Evolutionary conservation across 2,113 vertebrate species (phyloP), one percentile per base, ranked within the genome.

Genomic region (Cyprinodon tularosa): DNA sequence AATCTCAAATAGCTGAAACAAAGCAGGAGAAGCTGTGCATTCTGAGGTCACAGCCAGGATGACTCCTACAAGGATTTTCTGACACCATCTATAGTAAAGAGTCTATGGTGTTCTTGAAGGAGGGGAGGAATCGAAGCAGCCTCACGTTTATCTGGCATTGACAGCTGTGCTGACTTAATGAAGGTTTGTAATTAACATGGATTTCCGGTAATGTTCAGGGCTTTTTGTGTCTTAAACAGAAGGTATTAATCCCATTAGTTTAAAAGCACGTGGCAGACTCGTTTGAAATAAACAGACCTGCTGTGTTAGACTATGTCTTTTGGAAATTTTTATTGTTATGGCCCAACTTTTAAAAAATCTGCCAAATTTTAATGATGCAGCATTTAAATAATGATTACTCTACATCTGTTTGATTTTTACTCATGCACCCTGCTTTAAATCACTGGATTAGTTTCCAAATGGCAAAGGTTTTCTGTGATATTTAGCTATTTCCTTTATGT

Each of bases 161-260:
- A 94, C 96, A 96, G 94, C 94, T 96, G 94, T 93, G 86, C 88
- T 67, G 77, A 93, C 87, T 93, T 95, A 96, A 96, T 95, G 90
- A 93, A 92, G 86, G 89, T 92, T 94, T 93, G 89, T 91, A 95
- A 96, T 95, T 95, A 94, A 91, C 89, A 94, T 95, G 91, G 92
- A 95, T 95, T 96, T 96, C 92, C 93, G 77, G 90, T 93, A 95
- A 95, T 93, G 92, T 87, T 92, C 84, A 74, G 37, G 78, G 91
- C 89, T 95, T 93, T 29, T 95, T 95, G 93, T 94, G 92, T 96
- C 93, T 85, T 92, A 94, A 96, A 90, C 90, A 80, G 74, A 91
- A 91, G 91, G 79, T 83, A 94, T 94, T 93, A 94, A 94, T 96
- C 93, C 93, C 71, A 91, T 93, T 94, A 91, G 85, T 91, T 84